A percentile compares a stretch with the other conserved stretches of the same genome.
Evolutionary conservation across 2,113 vertebrate genomes (phyloP).

Genomic region (Sphyrna mokarran): DNA sequence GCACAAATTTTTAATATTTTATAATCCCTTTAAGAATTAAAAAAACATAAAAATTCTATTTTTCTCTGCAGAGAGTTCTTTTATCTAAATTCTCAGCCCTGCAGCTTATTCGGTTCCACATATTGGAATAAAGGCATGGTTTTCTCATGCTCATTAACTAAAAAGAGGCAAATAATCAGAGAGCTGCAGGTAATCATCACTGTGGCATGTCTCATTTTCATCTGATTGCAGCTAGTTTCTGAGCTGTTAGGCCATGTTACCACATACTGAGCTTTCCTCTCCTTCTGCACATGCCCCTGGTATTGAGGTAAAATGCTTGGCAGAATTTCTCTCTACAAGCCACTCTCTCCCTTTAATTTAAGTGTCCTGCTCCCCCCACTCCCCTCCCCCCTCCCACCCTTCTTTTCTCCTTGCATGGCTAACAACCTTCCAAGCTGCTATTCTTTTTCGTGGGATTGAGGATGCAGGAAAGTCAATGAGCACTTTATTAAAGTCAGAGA

Average conservation of each 20-base stretch:
- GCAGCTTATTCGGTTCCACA: background rate
- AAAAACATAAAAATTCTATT: background rate
- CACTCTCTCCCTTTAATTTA: constrained; percentile 28
- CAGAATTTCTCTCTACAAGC: background rate
- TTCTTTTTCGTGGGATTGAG: constrained; percentile 62
- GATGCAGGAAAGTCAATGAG: constrained; percentile 79
- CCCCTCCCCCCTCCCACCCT: background rate
- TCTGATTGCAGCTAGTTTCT: constrained; percentile 30
- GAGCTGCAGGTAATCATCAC: constrained; percentile 32
- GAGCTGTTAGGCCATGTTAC: constrained; percentile 32
- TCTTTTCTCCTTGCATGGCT: constrained; percentile 33
- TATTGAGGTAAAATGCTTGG: background rate
- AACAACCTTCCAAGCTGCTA: constrained; percentile 47
- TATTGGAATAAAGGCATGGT: background rate
- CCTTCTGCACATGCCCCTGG: background rate
- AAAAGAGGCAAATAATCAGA: constrained; percentile 28
- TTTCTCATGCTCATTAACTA: constrained; percentile 26
- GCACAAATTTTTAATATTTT: constrained; percentile 21
- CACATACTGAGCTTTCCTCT: constrained; percentile 10
- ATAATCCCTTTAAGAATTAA: background rate
- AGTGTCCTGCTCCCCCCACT: background rate
- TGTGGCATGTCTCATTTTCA: constrained; percentile 29
- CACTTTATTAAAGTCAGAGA: constrained; percentile 74
- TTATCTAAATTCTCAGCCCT: constrained; percentile 2
- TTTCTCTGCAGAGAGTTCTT: background rate